Evolutionary conservation across 64 coral and sea anemone species (phyloP), one percentile per base, ranked within the genome.

Genomic region (Orbicella faveolata): DNA sequence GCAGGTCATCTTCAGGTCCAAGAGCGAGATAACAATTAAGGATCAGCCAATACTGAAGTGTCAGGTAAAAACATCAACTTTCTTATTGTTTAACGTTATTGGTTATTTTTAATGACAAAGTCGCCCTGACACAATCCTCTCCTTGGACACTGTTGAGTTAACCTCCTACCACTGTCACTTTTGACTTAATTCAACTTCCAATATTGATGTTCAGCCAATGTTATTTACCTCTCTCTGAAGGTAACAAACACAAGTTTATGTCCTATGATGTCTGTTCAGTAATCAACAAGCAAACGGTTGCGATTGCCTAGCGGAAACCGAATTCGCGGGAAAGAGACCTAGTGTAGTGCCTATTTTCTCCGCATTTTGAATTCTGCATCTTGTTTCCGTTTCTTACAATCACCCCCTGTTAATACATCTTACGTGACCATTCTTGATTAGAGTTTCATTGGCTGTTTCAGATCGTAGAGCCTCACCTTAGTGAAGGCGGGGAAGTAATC

Each of bases 401-500:
- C 15, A 15, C 55, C 0, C 21, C 67, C 9, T 23, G 25, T n/a
- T 7, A 11, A 70, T 25, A 25, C 25, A 6, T 11, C 1, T 70
- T 11, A 70, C 67, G n/a, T 33, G 67, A 25, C 21, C 9, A 0
- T 25, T 70, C 1, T 6, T 70, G 11, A 26, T 6, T 8, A 25
- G 10, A 77, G 20, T 16, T 55, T 1, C 9, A 79, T 53, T 73
- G 21, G 6, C 20, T 77, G 9, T 93, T 90, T 34, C 75, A 98
- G 96, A 98, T 98, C 34, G 68, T 98, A 15, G 96, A 98, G 73
- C 96, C 96, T 8, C 96, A 98, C 53, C 93, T 98, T 65, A 93
- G 96, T 52, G 96, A 98, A 16, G 76, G 37, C 19, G 96, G 96
- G 10, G 96, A 98, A 52, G 93, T 98, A 23, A 98, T 98, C 36